Percentiles rank a stretch among this genome's conserved stretches.
phyloP scores from a whole-genome alignment of 2,113 vertebrate species.

The Prunella himalayana region DNA sequence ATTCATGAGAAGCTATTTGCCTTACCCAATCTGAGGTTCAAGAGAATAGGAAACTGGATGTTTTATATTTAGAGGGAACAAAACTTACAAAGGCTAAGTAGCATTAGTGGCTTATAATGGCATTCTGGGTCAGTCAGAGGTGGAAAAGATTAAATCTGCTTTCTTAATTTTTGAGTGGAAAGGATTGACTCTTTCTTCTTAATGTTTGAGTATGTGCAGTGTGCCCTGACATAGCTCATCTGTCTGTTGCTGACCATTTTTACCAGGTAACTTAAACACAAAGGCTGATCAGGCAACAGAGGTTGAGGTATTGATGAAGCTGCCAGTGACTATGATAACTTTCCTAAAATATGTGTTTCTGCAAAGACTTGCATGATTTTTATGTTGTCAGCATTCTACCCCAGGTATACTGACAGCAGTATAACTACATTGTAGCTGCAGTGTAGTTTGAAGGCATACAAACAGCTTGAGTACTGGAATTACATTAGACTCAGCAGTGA shows the following conservation, averaged over 20 bases:
- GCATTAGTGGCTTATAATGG: background rate
- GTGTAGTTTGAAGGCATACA: background rate
- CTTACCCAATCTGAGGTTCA: background rate
- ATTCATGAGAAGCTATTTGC: background rate
- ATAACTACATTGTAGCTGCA: background rate
- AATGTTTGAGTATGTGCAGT: background rate
- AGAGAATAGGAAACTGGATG: background rate
- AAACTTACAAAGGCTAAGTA: background rate
- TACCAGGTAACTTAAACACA: background rate
- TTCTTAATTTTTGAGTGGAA: background rate
- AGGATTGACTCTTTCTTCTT: background rate
- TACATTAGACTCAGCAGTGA: background rate
- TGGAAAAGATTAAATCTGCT: background rate
- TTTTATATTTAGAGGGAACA: accelerated
- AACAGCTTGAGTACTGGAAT: background rate
- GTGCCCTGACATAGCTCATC: background rate
- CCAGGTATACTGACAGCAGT: background rate
- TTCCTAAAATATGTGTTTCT: background rate
- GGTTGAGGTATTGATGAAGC: background rate
- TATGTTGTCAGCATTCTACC: background rate
- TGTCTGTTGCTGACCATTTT: background rate
- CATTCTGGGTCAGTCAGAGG: background rate
- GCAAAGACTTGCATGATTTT: background rate
- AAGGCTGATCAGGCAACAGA: background rate
- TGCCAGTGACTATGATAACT: background rate